Percentiles rank a stretch among this genome's conserved stretches.
These are phyloP conservation scores for Myotis lucifugus DNA, from an alignment of 2,113 vertebrate species.

Conservation along the genomic window DNA sequence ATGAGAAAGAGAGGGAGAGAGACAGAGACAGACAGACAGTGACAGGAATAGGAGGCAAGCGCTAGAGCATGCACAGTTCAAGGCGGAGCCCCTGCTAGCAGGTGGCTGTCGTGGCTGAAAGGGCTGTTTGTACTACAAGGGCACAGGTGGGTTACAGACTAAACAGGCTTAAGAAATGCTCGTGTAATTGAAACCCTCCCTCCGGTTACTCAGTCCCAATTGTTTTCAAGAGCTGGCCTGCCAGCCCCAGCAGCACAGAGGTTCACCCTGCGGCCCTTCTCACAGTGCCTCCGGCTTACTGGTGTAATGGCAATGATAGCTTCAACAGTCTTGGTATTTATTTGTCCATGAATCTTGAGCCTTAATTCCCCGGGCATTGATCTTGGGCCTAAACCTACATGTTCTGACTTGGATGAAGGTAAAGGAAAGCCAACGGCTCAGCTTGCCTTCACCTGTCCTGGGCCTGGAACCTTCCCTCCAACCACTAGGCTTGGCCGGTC, in stretches of 20 bases:
- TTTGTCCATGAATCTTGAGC: not conserved
- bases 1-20: not conserved
- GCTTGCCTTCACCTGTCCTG: not conserved
- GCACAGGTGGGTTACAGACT: not conserved
- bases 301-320: not conserved
- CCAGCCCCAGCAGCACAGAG: not conserved
- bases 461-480: not conserved
- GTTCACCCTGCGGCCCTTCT: not conserved
- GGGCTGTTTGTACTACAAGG: slow-evolving; percentile 47
- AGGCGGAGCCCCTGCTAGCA: not conserved
- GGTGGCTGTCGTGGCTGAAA: slow-evolving; percentile 49
- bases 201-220: not conserved
- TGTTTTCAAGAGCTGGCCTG: not conserved
- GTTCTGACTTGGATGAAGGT: not conserved
- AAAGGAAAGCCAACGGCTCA: not conserved
- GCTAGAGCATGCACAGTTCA: not conserved
- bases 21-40: not conserved
- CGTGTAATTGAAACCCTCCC: slow-evolving; percentile 2
- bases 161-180: not conserved
- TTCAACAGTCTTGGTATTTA: not conserved
- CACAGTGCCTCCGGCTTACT: accelerated
- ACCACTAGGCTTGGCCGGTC: not conserved
- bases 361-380: not conserved
- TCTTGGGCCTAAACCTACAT: not conserved
- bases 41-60: not conserved